Evolutionary conservation across 1,140 invertebrate genomes (phyloP).

Genomic region (Micrasema minimum): DNA sequence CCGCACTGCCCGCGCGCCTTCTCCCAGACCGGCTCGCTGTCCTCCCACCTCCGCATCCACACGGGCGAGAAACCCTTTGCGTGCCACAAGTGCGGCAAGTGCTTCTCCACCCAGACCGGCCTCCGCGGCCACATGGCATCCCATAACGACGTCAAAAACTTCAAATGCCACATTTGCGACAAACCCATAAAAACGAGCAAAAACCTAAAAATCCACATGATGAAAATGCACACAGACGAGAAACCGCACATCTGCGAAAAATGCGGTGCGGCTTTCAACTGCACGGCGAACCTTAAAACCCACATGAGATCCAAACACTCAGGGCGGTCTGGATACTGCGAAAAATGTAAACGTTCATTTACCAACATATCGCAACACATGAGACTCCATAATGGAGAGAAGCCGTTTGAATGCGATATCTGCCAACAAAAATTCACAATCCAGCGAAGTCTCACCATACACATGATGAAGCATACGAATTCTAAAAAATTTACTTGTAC

Average conservation of each 20-base stretch:
- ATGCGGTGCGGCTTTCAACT: constrained; percentile 66
- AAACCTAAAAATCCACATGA: constrained; percentile 66
- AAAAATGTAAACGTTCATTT: too few species aligned
- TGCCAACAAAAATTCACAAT: neutral
- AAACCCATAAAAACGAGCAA: constrained; percentile 35
- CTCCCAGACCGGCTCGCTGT: too few species aligned
- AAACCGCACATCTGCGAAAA: constrained; percentile 62
- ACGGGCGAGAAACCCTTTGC: constrained; percentile 92
- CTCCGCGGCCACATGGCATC: too few species aligned
- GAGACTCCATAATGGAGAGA: neutral
- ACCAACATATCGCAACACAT: neutral
- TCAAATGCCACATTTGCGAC: neutral
- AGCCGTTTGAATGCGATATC: neutral
- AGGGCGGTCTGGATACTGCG: neutral
- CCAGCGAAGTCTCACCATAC: neutral
- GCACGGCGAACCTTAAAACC: constrained; percentile 62
- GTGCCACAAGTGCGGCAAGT: constrained; percentile 68
- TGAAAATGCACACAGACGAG: constrained; percentile 72
- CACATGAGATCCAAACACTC: constrained; percentile 58
- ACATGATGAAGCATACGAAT: neutral
- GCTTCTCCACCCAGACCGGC: constrained; percentile 57
- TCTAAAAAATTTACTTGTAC: neutral
- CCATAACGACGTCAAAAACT: neutral
- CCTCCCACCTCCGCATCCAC: constrained; percentile 83
- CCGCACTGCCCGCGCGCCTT: too few species aligned